Percentiles rank a stretch among this genome's conserved stretches.
Evolutionary conservation across 2,797 vertebrate genomes (phyloP).

Genomic region (Hafferia zeledoni): DNA sequence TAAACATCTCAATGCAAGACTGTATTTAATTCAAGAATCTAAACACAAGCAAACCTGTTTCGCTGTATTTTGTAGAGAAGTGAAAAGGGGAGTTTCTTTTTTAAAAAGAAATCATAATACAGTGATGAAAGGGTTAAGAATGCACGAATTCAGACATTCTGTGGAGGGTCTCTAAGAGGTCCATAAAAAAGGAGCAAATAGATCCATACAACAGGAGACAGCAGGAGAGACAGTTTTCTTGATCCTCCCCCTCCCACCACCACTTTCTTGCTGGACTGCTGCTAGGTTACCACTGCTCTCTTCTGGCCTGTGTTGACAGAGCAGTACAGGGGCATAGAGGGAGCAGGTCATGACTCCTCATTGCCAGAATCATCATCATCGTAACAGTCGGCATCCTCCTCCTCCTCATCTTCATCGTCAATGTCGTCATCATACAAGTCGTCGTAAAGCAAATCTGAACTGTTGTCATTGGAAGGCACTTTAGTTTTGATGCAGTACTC

Average conservation of each 20-base stretch:
- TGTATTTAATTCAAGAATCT: conserved; percentile 71
- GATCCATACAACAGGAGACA: not conserved
- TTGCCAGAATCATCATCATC: conserved; percentile 98
- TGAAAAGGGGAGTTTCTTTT: conserved; percentile 31
- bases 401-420: conserved; percentile 93
- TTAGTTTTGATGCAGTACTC: conserved; percentile 99
- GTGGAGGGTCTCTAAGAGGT: conserved; percentile 70
- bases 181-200: conserved; percentile 74
- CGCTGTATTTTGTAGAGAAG: conserved; percentile 50
- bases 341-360: conserved; percentile 91
- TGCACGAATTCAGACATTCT: conserved; percentile 76
- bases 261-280: conserved; percentile 65
- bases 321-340: conserved; percentile 72
- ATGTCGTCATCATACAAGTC: conserved; percentile 97
- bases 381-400: conserved; percentile 94
- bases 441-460: conserved; percentile 96
- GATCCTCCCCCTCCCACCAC: not conserved
- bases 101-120: conserved; percentile 70
- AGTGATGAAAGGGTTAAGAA: conserved; percentile 75
- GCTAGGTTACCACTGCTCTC: conserved; percentile 76
- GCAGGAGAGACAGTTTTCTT: not conserved
- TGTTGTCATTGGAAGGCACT: conserved; percentile 98
- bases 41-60: conserved; percentile 68
- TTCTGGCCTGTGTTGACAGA: conserved; percentile 79
- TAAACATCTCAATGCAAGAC: conserved; percentile 68